Percentiles rank a stretch among this genome's conserved stretches.
Evolutionary conservation across 2,797 vertebrate species (phyloP).

Genomic region (Pseudotriccus pelzelni): DNA sequence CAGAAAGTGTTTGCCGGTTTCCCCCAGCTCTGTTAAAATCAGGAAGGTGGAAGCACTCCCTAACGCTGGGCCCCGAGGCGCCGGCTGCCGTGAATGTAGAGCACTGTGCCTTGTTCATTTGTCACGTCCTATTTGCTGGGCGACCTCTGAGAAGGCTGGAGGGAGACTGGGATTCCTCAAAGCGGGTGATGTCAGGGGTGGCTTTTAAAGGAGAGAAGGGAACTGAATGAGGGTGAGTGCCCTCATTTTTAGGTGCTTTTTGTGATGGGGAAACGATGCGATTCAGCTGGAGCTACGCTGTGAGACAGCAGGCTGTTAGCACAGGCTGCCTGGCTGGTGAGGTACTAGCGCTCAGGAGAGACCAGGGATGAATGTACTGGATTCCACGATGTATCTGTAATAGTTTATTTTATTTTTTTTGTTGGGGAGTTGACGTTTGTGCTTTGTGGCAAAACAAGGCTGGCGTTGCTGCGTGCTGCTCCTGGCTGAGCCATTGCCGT

Average conservation of each 20-base stretch:
- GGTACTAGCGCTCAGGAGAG: background rate
- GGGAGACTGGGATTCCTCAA: background rate
- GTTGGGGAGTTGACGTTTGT: background rate
- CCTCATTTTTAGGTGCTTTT: background rate
- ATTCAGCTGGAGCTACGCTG: background rate
- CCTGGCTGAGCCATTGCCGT: background rate
- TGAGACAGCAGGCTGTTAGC: background rate
- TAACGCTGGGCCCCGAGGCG: accelerated
- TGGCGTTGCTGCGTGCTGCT: background rate
- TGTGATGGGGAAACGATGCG: accelerated
- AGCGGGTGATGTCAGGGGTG: accelerated
- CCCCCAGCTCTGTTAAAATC: background rate
- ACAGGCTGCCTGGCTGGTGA: background rate
- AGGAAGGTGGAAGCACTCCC: background rate
- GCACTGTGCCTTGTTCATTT: constrained; percentile 31
- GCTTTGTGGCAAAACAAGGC: background rate
- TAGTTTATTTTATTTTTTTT: background rate
- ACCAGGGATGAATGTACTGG: background rate
- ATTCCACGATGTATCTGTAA: background rate
- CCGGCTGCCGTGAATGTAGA: background rate
- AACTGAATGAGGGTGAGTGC: background rate
- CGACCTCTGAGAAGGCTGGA: accelerated
- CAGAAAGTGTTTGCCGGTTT: background rate
- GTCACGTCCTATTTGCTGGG: background rate
- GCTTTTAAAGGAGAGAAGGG: background rate